A percentile compares a stretch with the other conserved stretches of the same genome.
Evolutionary conservation across 2,888 invertebrate genomes (phyloP).

Genomic region (Cheilosia soror): DNA sequence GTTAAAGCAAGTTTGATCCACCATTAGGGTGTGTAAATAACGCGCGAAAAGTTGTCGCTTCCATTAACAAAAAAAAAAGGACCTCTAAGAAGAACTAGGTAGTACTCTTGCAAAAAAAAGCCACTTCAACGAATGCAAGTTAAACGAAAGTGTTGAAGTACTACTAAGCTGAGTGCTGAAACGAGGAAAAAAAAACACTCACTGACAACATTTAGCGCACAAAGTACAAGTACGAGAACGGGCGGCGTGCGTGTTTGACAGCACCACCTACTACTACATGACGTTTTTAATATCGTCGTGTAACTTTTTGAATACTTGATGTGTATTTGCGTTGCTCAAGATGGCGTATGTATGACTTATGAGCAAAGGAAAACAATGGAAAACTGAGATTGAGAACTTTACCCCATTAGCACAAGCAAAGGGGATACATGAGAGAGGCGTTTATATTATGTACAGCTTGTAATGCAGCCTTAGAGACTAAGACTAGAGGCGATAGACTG

Average conservation of each 20-base stretch:
- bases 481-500: not conserved
- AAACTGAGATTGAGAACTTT: conserved; percentile 8
- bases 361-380: conserved; percentile 3
- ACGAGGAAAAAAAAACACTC: conserved; percentile 37
- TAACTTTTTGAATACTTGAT: conserved; percentile 65
- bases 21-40: conserved; percentile 61
- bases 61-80: not conserved
- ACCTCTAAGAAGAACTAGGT: not conserved
- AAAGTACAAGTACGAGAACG: conserved; percentile 4
- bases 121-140: conserved; percentile 52
- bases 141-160: conserved; percentile 54
- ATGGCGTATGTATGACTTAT: not conserved
- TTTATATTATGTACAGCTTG: not conserved
- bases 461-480: not conserved
- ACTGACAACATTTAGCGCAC: conserved; percentile 38
- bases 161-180: conserved; percentile 14
- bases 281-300: conserved; percentile 41
- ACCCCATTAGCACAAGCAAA: not conserved
- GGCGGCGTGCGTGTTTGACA: conserved; percentile 9
- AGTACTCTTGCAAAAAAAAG: conserved; percentile 14
- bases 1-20: conserved; percentile 49
- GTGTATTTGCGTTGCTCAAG: conserved; percentile 51
- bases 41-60: conserved; percentile 37
- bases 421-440: not conserved
- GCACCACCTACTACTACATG: conserved; percentile 8